Percentiles rank a stretch among this genome's conserved stretches.
Conservation (phyloP, 2,113 vertebrate genomes). For the Tachuris rubrigastra region DNA sequence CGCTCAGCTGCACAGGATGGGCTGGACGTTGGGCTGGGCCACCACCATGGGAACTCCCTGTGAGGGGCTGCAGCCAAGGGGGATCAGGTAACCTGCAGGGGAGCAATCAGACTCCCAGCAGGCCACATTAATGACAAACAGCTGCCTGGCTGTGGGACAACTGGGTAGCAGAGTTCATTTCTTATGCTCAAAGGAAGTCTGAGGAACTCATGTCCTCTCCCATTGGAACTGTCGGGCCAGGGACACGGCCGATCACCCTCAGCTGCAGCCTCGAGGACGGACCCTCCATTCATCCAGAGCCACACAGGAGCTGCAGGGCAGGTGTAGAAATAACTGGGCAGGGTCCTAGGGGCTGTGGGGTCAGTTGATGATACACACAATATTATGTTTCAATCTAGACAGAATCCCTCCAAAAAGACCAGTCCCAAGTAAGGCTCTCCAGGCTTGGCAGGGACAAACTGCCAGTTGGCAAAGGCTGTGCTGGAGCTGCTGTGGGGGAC, state of each 20-base stretch:
- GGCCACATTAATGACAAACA: neutral
- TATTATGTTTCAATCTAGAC: neutral
- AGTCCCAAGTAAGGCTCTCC: neutral
- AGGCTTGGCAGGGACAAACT: neutral
- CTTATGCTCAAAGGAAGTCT: neutral
- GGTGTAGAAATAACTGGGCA: neutral
- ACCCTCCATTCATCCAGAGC: rapidly evolving
- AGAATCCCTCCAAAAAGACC: neutral
- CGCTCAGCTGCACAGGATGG: neutral
- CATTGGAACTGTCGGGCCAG: rapidly evolving
- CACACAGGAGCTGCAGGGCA: neutral
- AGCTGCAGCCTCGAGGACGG: neutral
- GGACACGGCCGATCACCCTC: rapidly evolving
- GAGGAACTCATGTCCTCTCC: neutral
- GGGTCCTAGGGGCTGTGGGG: neutral
- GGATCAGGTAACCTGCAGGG: neutral
- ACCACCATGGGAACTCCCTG: neutral
- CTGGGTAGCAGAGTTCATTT: rapidly evolving
- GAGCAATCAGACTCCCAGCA: neutral
- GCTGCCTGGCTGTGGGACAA: rapidly evolving
- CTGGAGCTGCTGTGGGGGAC: neutral
- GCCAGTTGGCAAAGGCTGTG: neutral
- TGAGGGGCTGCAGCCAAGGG: neutral
- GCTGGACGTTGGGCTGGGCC: too few relatives aligned
- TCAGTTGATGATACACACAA: rapidly evolving